Evolutionary conservation across 2,888 invertebrate species (phyloP).

Genomic region (Desoria tigrina): DNA sequence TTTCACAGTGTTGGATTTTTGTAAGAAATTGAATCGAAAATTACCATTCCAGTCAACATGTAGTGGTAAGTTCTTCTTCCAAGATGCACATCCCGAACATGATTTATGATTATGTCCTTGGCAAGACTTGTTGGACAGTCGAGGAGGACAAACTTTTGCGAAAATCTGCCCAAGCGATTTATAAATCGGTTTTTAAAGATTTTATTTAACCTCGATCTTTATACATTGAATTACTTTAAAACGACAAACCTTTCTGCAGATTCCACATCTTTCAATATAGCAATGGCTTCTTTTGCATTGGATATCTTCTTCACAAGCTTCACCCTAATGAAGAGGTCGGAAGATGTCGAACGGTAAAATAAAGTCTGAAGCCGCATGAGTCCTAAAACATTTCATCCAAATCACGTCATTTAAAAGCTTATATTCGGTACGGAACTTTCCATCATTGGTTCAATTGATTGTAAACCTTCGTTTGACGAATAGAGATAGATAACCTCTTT

Average conservation of each 20-base stretch:
- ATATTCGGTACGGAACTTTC: conserved; percentile 53
- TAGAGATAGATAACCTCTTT: conserved; percentile 84
- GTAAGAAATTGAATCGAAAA: not conserved
- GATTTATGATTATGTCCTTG: conserved; percentile 83
- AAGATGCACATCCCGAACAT: conserved; percentile 84
- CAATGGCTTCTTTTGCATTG: conserved; percentile 82
- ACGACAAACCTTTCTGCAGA: conserved; percentile 68
- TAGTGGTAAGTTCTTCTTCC: conserved; percentile 91
- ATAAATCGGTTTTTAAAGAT: not conserved
- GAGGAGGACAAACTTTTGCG: conserved; percentile 82
- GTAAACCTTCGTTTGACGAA: conserved; percentile 86
- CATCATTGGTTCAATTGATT: too few relatives aligned
- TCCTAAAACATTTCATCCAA: conserved; percentile 65
- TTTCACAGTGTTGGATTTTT: not conserved
- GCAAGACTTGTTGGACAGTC: conserved; percentile 89
- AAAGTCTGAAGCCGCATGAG: conserved; percentile 86
- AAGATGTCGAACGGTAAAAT: conserved; percentile 82
- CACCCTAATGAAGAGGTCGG: conserved; percentile 80
- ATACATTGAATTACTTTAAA: not conserved
- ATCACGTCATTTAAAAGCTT: too few relatives aligned
- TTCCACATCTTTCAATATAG: conserved; percentile 80
- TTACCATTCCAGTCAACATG: conserved; percentile 82
- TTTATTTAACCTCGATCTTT: too few relatives aligned
- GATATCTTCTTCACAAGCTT: conserved; percentile 82
- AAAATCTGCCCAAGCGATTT: too few relatives aligned